Conservation (phyloP, 2,113 vertebrate genomes). For the Perca flavescens region DNA sequence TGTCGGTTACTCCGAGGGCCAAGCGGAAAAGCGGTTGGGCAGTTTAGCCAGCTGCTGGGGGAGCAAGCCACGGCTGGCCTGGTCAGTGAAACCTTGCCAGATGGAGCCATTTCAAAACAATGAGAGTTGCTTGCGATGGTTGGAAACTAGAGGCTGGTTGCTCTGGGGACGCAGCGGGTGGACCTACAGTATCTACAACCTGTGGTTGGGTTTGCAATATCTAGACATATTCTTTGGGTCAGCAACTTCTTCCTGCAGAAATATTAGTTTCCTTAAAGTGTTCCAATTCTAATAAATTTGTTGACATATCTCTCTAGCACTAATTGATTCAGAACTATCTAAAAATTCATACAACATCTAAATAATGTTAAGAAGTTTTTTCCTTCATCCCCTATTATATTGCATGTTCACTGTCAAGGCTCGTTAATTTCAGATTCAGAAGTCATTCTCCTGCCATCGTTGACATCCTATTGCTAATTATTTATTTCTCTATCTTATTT, state of each 20-base stretch:
- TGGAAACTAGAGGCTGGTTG: conserved; percentile 46
- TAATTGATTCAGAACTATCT: background rate
- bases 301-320: background rate
- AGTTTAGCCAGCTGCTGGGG: conserved; percentile 84
- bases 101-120: conserved; percentile 83
- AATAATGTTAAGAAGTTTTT: background rate
- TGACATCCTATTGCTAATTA: background rate
- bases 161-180: conserved; percentile 12
- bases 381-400: background rate
- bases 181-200: conserved; percentile 5
- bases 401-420: background rate
- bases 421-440: conserved; percentile 1
- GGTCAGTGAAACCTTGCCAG: conserved; percentile 83
- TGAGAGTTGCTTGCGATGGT: conserved; percentile 61
- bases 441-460: background rate
- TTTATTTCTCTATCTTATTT: background rate
- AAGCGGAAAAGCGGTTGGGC: conserved; percentile 81
- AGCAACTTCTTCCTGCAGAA: background rate
- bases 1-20: conserved; percentile 78
- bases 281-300: background rate
- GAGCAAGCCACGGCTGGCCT: conserved; percentile 59
- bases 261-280: background rate
- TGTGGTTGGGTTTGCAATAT: background rate
- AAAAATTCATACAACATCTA: background rate
- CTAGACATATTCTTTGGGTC: background rate